Base-by-base conservation (phyloP, 2,888 invertebrate genomes). In the Stenodema calcarata region DNA sequence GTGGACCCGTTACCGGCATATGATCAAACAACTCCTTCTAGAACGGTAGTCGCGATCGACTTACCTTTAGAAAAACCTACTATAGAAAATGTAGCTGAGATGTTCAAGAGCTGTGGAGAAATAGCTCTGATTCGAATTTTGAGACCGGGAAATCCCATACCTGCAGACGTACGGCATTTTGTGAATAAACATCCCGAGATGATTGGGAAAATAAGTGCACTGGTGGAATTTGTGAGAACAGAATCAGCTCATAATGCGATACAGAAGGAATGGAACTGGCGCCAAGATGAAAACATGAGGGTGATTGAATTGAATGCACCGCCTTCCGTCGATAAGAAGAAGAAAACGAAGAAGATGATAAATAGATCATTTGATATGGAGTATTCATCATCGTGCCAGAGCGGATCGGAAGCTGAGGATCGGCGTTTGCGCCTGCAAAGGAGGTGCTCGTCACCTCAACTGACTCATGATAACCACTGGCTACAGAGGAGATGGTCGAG, bases 11-110 rank as follows among this genome's bases (percentile, higher is more conserved):
- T 98, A 89, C 98, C 98, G 2, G 94, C 95, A 85, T 96, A 96
- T 91, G 98, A 98, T 90, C 98, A 98, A 92, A 97, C 98, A 0
- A 96, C 97, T 79, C 97, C 97, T 0, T 97, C 97, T 0, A 93
- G 98, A 89, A 98, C 98, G 0, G 95, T 98, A 27, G 95, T 98
- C 47, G 97, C 96, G 0, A 95, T 96, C 30, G 94, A 95, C 91
- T 93, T 98, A 92, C 97, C 97, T 0, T 93, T 95, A 86, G 96
- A 97, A 62, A 95, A 95, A 89, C 94, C 97, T 0, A 94, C 95
- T 11, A 96, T 98, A 73, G 98, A 98, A 91, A 95, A 95, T 89
- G 96, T 98, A n/a, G 97, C 97, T 0, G 96, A 97, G 90, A 92
- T 98, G 88, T 98, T 98, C 92, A 94, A 95, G 14, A 93, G 94